Evolutionary conservation across 2,113 vertebrate genomes (phyloP).

Genomic region (Rafetus swinhoei): DNA sequence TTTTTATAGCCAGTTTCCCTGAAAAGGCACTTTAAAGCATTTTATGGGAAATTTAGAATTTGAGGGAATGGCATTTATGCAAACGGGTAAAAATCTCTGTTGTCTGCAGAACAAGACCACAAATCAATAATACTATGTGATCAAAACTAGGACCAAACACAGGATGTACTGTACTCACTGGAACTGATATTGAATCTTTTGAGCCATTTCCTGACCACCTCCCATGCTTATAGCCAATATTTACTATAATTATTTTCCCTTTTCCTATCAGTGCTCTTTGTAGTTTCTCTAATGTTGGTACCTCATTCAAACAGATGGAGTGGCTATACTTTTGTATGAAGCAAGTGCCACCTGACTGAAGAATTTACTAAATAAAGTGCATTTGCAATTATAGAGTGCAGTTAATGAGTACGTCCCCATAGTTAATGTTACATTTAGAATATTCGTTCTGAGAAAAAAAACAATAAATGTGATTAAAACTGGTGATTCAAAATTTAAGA

Average conservation of each 20-base stretch:
- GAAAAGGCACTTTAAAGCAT: neutral
- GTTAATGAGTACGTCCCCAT: fast-evolving
- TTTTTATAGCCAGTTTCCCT: neutral
- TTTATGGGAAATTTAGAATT: neutral
- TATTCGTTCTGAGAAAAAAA: neutral
- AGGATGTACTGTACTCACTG: neutral
- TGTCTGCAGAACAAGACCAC: conserved; percentile 1
- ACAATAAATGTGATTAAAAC: fast-evolving
- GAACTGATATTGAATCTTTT: neutral
- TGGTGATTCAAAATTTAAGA: neutral
- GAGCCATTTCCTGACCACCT: neutral
- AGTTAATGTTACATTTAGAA: neutral
- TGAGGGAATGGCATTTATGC: conserved; percentile 12
- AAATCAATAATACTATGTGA: neutral
- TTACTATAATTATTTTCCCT: neutral
- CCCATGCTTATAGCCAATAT: neutral
- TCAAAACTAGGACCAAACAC: neutral
- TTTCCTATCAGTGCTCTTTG: neutral
- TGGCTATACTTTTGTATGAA: neutral
- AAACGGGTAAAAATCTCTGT: neutral
- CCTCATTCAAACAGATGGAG: neutral
- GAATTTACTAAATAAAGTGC: neutral
- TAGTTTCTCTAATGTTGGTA: neutral
- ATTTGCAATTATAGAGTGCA: neutral
- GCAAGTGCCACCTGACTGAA: neutral